These are phyloP conservation scores for Taxidea taxus DNA, from an alignment of 2,113 vertebrate genomes.

Conservation along the genomic window DNA sequence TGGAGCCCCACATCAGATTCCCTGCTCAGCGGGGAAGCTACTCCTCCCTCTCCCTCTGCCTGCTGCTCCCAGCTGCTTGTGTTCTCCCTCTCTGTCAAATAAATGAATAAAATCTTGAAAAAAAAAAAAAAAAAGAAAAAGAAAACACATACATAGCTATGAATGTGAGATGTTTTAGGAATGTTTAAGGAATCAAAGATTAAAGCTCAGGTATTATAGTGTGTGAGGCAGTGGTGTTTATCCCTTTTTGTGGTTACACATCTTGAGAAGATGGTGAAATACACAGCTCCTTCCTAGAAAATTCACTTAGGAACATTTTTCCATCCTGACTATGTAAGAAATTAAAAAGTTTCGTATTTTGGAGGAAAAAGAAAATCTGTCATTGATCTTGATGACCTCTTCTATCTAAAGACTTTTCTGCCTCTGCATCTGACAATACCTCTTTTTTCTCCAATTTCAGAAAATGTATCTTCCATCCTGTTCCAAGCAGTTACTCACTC, in stretches of 20 bases:
- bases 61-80: too few relatives aligned
- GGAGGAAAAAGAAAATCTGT: neutral
- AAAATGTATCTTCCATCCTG: neutral
- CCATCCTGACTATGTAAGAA: neutral
- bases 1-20: too few relatives aligned
- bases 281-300: neutral
- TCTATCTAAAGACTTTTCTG: neutral
- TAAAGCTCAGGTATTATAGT: neutral
- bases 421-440: neutral
- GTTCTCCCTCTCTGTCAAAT: too few relatives aligned
- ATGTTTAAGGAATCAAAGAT: neutral
- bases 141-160: neutral
- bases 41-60: too few relatives aligned
- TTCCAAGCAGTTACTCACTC: neutral
- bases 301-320: neutral
- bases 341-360: neutral
- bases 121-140: too few relatives aligned
- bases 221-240: neutral
- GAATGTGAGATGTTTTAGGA: neutral
- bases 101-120: too few relatives aligned
- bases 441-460: neutral
- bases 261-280: neutral
- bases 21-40: too few relatives aligned
- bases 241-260: neutral
- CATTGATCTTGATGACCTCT: neutral